Evolutionary conservation across 2,797 vertebrate species (phyloP).

Genomic region (Pteropus rufus): DNA sequence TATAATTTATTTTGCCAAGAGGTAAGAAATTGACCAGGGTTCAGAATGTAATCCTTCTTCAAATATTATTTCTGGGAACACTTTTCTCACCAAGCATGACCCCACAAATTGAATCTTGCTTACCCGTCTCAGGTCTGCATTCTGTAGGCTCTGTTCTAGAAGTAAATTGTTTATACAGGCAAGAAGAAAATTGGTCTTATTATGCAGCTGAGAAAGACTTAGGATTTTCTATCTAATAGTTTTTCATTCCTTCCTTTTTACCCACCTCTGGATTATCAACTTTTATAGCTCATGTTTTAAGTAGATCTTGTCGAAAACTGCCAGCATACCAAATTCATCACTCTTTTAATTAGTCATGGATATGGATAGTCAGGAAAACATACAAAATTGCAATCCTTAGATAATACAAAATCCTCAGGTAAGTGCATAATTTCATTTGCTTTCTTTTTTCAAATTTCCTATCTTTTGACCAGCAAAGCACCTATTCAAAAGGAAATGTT

Average conservation of each 20-base stretch:
- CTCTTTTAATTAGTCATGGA: background rate
- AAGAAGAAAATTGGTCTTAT: conserved; percentile 54
- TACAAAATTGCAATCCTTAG: background rate
- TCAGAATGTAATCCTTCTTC: conserved; percentile 78
- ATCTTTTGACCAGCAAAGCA: background rate
- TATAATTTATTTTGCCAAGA: conserved; percentile 77
- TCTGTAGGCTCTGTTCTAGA: conserved; percentile 73
- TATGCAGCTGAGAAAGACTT: conserved; percentile 41
- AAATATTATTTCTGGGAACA: conserved; percentile 82
- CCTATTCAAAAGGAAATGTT: background rate
- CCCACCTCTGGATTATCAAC: conserved; percentile 21
- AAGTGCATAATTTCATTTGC: background rate
- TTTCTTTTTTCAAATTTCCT: background rate
- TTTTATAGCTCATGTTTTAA: conserved; percentile 55
- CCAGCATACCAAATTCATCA: background rate
- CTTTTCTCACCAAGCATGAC: conserved; percentile 78
- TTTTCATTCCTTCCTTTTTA: conserved; percentile 43
- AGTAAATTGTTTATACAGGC: conserved; percentile 68
- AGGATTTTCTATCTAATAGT: conserved; percentile 70
- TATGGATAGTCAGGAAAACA: background rate
- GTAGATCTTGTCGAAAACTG: background rate
- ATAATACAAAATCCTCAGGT: background rate
- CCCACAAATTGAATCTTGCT: conserved; percentile 77
- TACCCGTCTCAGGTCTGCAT: conserved; percentile 72
- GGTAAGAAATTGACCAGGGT: conserved; percentile 73